Evolutionary conservation across 2,797 vertebrate species (phyloP), one percentile per base, ranked within the genome.

Genomic region (Babyrousa celebensis): DNA sequence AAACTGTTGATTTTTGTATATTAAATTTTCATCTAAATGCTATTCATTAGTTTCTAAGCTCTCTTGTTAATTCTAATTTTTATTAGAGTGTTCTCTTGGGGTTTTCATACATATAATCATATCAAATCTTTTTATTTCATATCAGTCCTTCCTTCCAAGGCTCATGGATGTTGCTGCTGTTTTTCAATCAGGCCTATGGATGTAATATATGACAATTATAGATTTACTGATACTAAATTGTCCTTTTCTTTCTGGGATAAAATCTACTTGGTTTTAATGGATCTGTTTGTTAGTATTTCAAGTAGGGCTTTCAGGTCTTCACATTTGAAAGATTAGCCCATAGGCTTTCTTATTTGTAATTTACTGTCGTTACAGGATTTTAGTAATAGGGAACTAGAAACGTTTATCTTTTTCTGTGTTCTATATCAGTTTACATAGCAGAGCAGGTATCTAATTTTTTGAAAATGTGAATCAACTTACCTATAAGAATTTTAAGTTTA

Each of bases 161-260:
- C 27, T 94, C 85, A 75, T 88, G 58, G 74, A 60, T 84, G n/a
- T 74, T 92, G 43, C 72, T 95, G 40, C 60, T 79, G 21, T 70
- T 96, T 96, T 88, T 83, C 48, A 83, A 60, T 93, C 85, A 80
- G 70, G 20, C 6, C 62, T 85, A 20, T 83, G 90, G 95, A 85
- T 93, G 29, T 84, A 40, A 78, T 87, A 84, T 58, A 75, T 79
- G 90, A 62, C 12, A 17, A 91, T 87, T 83, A 83, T 89, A 97
- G 95, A 85, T 94, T 88, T 97, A 20, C 62, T 80, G 74, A 91
- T 93, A 48, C 63, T 94, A 80, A 91, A 60, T 91, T 79, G 93
- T 68, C 27, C 27, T 84, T 56, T 58, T n/a, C 87, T 94, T 82
- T 82, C 72, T 88, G n/a, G 54, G 85, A 80, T 92, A 82, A 95